Evolutionary conservation across 1,140 invertebrate species (phyloP).

Genomic region (Arctopsyche grandis): DNA sequence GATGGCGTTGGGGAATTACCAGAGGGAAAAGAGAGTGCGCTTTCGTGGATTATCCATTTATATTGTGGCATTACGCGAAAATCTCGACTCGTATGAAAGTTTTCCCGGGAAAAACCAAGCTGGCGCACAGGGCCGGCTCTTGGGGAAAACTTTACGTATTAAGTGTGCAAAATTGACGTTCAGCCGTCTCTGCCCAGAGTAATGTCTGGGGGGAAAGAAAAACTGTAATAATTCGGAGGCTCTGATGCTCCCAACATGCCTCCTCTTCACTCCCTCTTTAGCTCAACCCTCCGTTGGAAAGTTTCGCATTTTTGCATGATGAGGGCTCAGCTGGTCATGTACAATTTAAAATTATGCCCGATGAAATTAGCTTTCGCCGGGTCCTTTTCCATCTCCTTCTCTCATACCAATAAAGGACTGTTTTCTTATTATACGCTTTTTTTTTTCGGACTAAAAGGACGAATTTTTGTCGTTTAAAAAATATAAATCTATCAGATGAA

Average conservation of each 20-base stretch:
- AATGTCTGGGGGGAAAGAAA: constrained; percentile 1
- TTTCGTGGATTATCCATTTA: too few species aligned
- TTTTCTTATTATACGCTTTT: too few species aligned
- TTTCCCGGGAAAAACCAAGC: constrained; percentile 6
- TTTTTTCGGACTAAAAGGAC: too few species aligned
- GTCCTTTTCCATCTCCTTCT: neutral
- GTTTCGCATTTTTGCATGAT: constrained; percentile 27
- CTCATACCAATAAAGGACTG: neutral
- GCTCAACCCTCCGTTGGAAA: neutral
- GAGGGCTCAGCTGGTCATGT: constrained; percentile 24
- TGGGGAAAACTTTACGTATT: constrained; percentile 16
- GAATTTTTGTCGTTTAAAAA: too few species aligned
- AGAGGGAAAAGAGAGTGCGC: too few species aligned
- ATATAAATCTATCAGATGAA: too few species aligned
- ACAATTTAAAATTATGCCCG: constrained; percentile 21
- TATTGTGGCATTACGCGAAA: neutral
- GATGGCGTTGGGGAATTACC: too few species aligned
- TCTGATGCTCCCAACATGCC: neutral
- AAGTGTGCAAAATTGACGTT: constrained; percentile 16
- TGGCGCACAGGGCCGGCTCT: neutral
- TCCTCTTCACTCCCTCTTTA: neutral
- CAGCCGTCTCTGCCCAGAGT: neutral
- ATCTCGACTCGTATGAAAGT: neutral
- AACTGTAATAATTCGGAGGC: constrained; percentile 24
- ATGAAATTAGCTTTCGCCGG: constrained; percentile 24